phyloP scores from a whole-genome alignment of 2,888 invertebrate species.

The Hydraecia micacea region DNA sequence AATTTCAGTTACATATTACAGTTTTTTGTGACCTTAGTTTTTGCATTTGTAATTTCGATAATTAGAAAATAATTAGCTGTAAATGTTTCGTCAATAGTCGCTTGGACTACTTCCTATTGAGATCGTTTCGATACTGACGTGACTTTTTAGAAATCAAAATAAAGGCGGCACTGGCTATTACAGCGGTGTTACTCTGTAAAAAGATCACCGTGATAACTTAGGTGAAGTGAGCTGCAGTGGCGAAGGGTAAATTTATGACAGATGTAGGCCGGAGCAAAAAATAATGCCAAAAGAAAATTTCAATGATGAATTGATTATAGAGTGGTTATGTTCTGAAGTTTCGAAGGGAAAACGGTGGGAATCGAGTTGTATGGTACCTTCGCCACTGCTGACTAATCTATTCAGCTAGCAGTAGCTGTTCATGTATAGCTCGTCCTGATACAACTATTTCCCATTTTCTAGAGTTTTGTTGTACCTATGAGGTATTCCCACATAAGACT shows the following conservation, averaged over 20 bases:
- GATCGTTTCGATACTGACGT: neutral
- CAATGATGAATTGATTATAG: too few species aligned
- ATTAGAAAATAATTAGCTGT: slow-evolving; percentile 19
- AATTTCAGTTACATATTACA: slow-evolving; percentile 39
- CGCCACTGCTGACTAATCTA: slow-evolving; percentile 1
- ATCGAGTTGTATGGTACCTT: too few species aligned
- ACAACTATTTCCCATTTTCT: neutral
- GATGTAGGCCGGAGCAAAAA: too few species aligned
- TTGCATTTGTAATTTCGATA: slow-evolving; percentile 28
- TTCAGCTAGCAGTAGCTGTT: neutral
- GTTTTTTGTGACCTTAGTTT: slow-evolving; percentile 45
- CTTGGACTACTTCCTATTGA: neutral
- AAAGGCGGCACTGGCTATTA: neutral
- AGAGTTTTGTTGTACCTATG: neutral
- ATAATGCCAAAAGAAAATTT: too few species aligned
- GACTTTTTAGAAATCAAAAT: neutral
- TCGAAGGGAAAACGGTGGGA: too few species aligned
- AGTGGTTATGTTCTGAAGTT: too few species aligned
- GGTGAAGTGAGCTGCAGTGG: too few species aligned
- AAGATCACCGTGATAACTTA: too few species aligned
- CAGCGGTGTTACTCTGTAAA: too few species aligned
- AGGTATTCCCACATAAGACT: too few species aligned
- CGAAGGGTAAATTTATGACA: too few species aligned
- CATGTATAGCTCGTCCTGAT: neutral
- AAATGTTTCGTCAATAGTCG: neutral